Evolutionary conservation across 30 jellyfish, hydroid and myxozoan species (phyloP).

Genomic region (Aurelia coerulea): DNA sequence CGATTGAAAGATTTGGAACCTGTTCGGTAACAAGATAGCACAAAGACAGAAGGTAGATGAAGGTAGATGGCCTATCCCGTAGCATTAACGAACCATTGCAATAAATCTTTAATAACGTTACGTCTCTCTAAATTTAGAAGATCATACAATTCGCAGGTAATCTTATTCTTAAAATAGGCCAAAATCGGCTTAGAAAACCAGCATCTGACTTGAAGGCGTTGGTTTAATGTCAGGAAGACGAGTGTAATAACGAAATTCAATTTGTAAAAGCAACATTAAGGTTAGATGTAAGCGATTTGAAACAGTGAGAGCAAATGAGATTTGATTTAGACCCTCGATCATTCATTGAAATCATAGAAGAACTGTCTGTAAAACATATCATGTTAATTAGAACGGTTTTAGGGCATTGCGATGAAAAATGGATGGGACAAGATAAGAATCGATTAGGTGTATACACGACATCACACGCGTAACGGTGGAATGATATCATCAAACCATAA

Average conservation of each 20-base stretch:
- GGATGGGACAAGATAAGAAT: no score
- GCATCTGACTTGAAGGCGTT: constrained; percentile 22
- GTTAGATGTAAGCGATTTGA: constrained; percentile 32
- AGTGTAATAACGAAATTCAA: not conserved
- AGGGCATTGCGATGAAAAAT: no score
- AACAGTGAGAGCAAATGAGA: constrained; percentile 30
- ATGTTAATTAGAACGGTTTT: constrained; percentile 30
- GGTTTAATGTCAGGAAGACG: not conserved
- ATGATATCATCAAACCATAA: not conserved
- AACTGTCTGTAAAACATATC: constrained; percentile 66
- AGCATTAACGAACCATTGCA: not conserved
- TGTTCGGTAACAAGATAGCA: no score
- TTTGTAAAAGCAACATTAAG: constrained; percentile 45
- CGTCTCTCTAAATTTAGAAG: no score
- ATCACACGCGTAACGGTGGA: constrained; percentile 28
- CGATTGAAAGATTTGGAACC: no score
- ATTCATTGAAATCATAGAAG: constrained; percentile 20
- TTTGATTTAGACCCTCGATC: constrained; percentile 10
- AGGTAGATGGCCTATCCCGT: not conserved
- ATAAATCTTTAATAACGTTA: not conserved
- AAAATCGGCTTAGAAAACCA: not conserved
- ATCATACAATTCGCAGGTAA: no score
- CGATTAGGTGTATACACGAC: not conserved
- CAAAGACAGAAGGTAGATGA: not conserved
- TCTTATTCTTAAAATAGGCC: no score